Evolutionary conservation across 1,140 invertebrate genomes (phyloP).

Genomic region (Saccostrea echinata): DNA sequence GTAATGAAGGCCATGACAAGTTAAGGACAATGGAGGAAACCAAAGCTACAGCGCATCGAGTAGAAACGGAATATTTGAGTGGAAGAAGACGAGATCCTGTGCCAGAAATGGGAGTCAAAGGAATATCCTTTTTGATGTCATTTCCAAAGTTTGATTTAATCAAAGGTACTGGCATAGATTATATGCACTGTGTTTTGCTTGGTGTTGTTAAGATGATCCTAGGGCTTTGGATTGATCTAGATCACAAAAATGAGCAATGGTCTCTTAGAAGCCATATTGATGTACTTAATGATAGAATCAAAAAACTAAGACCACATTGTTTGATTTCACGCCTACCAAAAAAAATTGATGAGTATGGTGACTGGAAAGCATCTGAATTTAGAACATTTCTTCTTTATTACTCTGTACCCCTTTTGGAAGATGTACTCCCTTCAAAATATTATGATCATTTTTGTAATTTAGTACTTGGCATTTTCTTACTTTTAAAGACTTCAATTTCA

Average conservation of each 20-base stretch:
- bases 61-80: neutral
- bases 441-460: conserved; percentile 29
- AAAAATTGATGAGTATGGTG: conserved; percentile 25
- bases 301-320: conserved; percentile 10
- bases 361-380: conserved; percentile 48
- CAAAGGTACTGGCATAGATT: conserved; percentile 11
- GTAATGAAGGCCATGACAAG: conserved; percentile 12
- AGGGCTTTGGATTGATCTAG: conserved; percentile 39
- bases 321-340: conserved; percentile 37
- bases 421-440: conserved; percentile 29
- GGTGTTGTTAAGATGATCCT: conserved; percentile 36
- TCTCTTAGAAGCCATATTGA: conserved; percentile 26
- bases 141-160: conserved; percentile 40
- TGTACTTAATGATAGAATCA: conserved; percentile 38
- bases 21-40: neutral
- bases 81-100: conserved; percentile 11
- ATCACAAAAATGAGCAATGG: conserved; percentile 39
- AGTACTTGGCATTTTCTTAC: conserved; percentile 31
- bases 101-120: conserved; percentile 45
- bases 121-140: conserved; percentile 14
- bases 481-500: conserved; percentile 39
- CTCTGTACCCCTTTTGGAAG: conserved; percentile 40
- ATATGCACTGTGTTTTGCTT: conserved; percentile 41
- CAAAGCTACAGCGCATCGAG: neutral
- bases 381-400: conserved; percentile 49